Evolutionary conservation across 2,113 vertebrate species (phyloP), one percentile per base, ranked within the genome.

Genomic region (Picathartes gymnocephalus): DNA sequence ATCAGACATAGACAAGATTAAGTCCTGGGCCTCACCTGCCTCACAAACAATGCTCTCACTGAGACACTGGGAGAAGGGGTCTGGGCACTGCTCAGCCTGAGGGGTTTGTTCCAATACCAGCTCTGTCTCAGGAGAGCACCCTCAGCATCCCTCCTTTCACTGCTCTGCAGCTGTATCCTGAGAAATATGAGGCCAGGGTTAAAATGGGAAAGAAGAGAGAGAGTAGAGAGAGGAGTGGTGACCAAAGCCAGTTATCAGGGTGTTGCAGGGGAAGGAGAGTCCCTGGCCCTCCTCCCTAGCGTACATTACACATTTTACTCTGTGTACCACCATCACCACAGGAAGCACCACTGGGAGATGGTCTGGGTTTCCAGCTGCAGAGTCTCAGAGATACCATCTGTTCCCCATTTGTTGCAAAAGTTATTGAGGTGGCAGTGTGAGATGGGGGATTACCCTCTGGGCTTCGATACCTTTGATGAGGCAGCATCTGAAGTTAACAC

Each of bases 401-500:
- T 35, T 92, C 76, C 79, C 68, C 39, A 23, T 86, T 88, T 94
- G 82, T 35, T 62, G 79, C 72, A 66, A 72, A 70, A 83, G 82
- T 95, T 77, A 50, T 12, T 73, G 65, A 58, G 92, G 94, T 93
- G 86, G 56, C 86, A 62, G 35, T 82, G 79, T 73, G 82, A 62
- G 92, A 66, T 54, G 58, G 74, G 61, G 85, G 69, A 45, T 93
- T 65, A 53, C 68, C 39, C 74, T 93, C 54, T 77, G 74, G 71
- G 71, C 71, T 78, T 61, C 1, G 0, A 31, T 50, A 68, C 68
- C 92, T 97, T 95, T 88, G 80, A 86, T 88, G 88, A 86, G 54
- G 51, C 56, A 58, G 68, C 40, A 74, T 92, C 88, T 83, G 58
- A 93, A 93, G 81, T 90, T 90, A 90, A 77, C 82, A 22, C 85